Evolutionary conservation across 2,113 vertebrate genomes (phyloP).

Genomic region (Nycticorax nycticorax): DNA sequence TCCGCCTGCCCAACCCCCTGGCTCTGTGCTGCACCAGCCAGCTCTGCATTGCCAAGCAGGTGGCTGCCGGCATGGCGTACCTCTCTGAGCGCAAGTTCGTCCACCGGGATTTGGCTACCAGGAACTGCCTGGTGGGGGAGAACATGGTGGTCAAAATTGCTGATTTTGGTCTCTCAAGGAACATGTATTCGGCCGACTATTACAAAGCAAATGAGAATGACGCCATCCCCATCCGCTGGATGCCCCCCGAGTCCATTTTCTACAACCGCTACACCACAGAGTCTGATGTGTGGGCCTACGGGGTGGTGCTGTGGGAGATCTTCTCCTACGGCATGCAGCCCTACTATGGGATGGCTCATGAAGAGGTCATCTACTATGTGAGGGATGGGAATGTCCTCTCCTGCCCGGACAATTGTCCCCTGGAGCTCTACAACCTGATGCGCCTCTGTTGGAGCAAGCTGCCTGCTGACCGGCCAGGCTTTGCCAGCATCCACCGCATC

Average conservation of each 20-base stretch:
- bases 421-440: constrained; percentile 97
- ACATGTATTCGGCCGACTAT: constrained; percentile 97
- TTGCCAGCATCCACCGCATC: constrained; percentile 91
- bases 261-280: constrained; percentile 97
- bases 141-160: constrained; percentile 96
- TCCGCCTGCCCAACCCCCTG: constrained; percentile 66
- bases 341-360: constrained; percentile 97
- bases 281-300: constrained; percentile 97
- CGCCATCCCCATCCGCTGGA: constrained; percentile 97
- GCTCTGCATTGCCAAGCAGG: constrained; percentile 91
- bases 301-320: constrained; percentile 97
- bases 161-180: constrained; percentile 94
- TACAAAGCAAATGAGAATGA: constrained; percentile 98
- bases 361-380: constrained; percentile 97
- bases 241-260: constrained; percentile 98
- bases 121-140: constrained; percentile 94
- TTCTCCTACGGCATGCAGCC: constrained; percentile 97
- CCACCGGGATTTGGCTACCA: constrained; percentile 93
- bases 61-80: constrained; percentile 94
- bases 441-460: constrained; percentile 94
- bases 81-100: constrained; percentile 97
- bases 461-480: constrained; percentile 88
- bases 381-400: constrained; percentile 93
- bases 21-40: constrained; percentile 84
- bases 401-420: constrained; percentile 89